Evolutionary conservation across 2,888 invertebrate genomes (phyloP).

Genomic region (Pinctada fucata): DNA sequence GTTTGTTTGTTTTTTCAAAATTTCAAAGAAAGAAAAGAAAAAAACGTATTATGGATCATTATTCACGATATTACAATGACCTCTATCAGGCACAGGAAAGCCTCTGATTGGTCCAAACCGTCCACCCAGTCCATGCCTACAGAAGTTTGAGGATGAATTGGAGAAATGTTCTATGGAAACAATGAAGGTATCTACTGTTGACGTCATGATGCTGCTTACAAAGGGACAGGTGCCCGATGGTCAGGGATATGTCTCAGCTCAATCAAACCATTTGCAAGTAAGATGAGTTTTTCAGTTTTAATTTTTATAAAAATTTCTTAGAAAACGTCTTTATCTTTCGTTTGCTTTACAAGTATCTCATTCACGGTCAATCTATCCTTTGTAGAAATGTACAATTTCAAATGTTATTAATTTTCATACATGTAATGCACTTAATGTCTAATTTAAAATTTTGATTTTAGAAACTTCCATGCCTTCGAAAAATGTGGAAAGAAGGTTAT

Average conservation of each 20-base stretch:
- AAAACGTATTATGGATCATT: too few relatives aligned
- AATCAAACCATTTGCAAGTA: constrained; percentile 56
- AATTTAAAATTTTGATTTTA: constrained; percentile 10
- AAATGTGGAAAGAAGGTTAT: constrained; percentile 50
- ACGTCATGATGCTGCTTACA: constrained; percentile 52
- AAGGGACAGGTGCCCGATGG: constrained; percentile 52
- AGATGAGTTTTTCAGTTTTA: constrained; percentile 12
- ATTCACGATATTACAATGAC: too few relatives aligned
- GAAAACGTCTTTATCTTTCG: too few relatives aligned
- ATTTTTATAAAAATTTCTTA: background rate
- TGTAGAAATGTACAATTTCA: too few relatives aligned
- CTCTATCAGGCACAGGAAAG: constrained; percentile 47
- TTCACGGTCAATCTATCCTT: too few relatives aligned
- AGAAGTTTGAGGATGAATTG: constrained; percentile 51
- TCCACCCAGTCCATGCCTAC: constrained; percentile 49
- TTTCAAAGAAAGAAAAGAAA: too few relatives aligned
- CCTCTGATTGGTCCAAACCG: constrained; percentile 27
- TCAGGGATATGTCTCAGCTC: constrained; percentile 40
- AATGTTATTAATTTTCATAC: too few relatives aligned
- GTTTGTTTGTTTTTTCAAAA: too few relatives aligned
- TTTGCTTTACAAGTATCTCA: too few relatives aligned
- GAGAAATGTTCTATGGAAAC: constrained; percentile 49
- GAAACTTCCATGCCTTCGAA: constrained; percentile 50
- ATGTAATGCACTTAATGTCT: too few relatives aligned
- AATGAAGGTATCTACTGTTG: constrained; percentile 46